Evolutionary conservation across 2,888 invertebrate species (phyloP), one percentile per base, ranked within the genome.

Genomic region (Pteria penguin): DNA sequence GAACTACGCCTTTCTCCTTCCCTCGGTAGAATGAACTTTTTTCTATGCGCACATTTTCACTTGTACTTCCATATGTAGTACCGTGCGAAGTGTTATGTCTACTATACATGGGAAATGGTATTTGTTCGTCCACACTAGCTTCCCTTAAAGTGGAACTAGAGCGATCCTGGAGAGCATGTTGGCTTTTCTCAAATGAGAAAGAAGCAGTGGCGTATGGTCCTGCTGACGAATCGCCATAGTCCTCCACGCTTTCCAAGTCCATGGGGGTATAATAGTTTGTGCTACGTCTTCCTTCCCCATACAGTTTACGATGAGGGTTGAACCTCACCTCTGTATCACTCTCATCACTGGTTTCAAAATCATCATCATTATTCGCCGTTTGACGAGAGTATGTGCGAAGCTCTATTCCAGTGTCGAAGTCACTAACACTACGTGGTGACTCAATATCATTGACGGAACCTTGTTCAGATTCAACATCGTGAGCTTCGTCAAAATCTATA

Each of bases 391-490:
- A 75, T 1, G 69, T 78, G 22, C 54, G 54, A 84, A 86, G 79
- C 73, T 86, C 84, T 33, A 79, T 80, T 2, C 83, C 84, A 8
- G 60, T 54, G 24, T 77, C 79, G 52, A 72, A 66, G 26, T 60
- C 62, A n/a, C 70, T 78, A 63, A 86, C 87, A 78, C 87, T 87
- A 11, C 87, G 83, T 0, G 88, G 87, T 0, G 87, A 88, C 61
- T 87, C 87, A 8, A 87, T 62, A 24, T 80, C 79, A 61, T 80
- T 78, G 52, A 72, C 77, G 18, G 86, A 86, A 22, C 81, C 82
- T 31, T 80, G 84, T 27, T 87, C 88, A 1, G 86, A 84, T 29
- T 85, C 85, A 18, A 85, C 84, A 45, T 83, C 82, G 62, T 84
- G 79, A 4, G 81, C 87, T 68, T 87, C 86, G 71, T 88, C 88